Evolutionary conservation across 37 sponge, comb jelly and placozoan genomes (phyloP).

Genomic region (Hormiphora californensis): DNA sequence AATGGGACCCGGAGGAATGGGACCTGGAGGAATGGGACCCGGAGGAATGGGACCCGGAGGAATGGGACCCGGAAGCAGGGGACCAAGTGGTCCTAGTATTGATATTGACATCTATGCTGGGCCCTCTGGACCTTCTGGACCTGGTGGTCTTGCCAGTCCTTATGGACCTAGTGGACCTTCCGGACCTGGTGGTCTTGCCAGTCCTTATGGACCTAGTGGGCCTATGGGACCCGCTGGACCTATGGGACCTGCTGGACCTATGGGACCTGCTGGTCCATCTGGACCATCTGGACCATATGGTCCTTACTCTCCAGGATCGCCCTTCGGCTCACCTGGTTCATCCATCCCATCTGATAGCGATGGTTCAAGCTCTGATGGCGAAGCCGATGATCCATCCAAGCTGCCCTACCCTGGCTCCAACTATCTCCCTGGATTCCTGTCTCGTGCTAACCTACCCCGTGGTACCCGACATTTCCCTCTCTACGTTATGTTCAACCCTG

Average conservation of each 20-base stretch:
- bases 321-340: not conserved
- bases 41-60: no score
- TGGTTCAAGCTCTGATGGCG: not conserved
- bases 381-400: not conserved
- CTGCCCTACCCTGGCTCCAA: constrained; percentile 9
- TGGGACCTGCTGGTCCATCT: not conserved
- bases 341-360: not conserved
- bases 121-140: constrained; percentile 10
- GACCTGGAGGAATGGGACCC: no score
- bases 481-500: not conserved
- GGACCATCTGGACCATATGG: not conserved
- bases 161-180: not conserved
- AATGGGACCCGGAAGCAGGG: no score
- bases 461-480: not conserved
- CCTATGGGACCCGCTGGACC: not conserved
- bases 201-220: not conserved
- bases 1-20: no score
- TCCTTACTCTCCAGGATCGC: not conserved
- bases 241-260: not conserved
- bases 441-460: not conserved
- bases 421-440: not conserved
- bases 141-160: not conserved
- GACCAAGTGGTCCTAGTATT: no score
- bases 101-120: no score
- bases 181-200: not conserved